These are phyloP conservation scores for Temnopleurus reevesii DNA, from an alignment of 53 echinoderm and acorn worm species.

Conservation along the genomic window DNA sequence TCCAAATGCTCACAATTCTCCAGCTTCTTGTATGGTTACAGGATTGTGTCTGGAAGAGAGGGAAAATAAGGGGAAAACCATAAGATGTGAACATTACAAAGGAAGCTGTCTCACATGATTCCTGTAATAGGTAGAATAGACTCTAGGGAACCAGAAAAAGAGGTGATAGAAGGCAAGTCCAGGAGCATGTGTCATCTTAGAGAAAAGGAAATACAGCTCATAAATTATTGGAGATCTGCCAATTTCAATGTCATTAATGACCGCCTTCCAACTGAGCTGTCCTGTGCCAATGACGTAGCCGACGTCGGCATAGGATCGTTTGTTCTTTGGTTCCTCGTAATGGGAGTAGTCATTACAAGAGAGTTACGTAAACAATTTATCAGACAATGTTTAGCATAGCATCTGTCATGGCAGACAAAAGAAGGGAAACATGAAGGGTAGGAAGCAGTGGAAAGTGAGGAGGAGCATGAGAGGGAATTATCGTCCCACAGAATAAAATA, in stretches of 20 bases:
- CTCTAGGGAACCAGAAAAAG: not conserved
- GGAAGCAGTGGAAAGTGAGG: not conserved
- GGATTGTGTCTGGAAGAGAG: not conserved
- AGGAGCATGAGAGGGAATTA: not conserved
- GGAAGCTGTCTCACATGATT: not conserved
- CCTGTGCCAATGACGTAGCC: constrained; percentile 12
- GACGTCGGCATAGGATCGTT: constrained; percentile 17
- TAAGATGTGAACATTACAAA: not conserved
- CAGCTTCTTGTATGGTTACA: not conserved
- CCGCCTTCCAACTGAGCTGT: constrained; percentile 5
- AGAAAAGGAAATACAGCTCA: not conserved
- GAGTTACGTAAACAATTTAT: constrained; percentile 27
- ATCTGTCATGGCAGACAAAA: not conserved
- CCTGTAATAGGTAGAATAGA: not conserved
- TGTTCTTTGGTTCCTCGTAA: constrained; percentile 7
- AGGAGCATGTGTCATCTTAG: not conserved
- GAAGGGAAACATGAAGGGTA: not conserved
- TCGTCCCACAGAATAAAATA: too few relatives aligned
- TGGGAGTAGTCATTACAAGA: constrained; percentile 26
- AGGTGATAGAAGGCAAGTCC: not conserved
- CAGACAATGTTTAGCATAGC: not conserved
- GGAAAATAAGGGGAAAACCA: not conserved
- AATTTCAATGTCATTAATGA: constrained; percentile 36
- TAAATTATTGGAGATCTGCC: constrained; percentile 39
- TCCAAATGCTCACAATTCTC: not conserved